These are phyloP conservation scores for Desmophyllum pertusum DNA, from an alignment of 92 coral and sea anemone species.

Conservation along the genomic window DNA sequence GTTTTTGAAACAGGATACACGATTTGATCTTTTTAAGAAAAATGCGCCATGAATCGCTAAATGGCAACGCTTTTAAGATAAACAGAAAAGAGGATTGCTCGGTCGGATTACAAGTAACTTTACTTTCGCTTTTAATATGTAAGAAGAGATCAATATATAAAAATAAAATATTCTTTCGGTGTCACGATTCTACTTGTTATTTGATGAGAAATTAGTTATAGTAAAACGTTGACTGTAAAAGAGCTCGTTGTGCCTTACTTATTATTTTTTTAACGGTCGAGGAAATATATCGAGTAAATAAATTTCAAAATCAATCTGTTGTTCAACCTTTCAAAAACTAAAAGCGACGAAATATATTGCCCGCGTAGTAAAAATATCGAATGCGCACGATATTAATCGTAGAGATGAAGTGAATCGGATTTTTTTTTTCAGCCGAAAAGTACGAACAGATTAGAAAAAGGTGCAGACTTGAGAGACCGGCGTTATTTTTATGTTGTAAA, in stretches of 20 bases:
- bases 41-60: constrained; percentile 13
- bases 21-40: constrained; percentile 33
- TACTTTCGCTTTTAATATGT: not conserved
- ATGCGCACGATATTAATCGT: not conserved
- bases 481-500: not conserved
- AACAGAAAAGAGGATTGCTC: constrained; percentile 27
- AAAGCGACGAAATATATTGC: not conserved
- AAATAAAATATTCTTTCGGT: not conserved
- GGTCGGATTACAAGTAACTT: constrained; percentile 16
- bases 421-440: not conserved
- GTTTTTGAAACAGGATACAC: constrained; percentile 30
- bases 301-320: not conserved
- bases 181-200: not conserved
- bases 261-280: not conserved
- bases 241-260: not conserved
- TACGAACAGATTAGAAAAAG: not conserved
- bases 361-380: not conserved
- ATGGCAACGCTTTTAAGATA: constrained; percentile 44
- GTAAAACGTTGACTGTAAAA: not conserved
- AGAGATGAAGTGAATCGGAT: not conserved
- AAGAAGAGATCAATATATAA: not conserved
- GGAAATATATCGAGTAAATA: not conserved
- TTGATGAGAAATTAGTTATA: not conserved
- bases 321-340: not conserved
- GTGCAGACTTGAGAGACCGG: not conserved